phyloP scores from a whole-genome alignment of 2,888 invertebrate genomes.

The Meloe dianella region DNA sequence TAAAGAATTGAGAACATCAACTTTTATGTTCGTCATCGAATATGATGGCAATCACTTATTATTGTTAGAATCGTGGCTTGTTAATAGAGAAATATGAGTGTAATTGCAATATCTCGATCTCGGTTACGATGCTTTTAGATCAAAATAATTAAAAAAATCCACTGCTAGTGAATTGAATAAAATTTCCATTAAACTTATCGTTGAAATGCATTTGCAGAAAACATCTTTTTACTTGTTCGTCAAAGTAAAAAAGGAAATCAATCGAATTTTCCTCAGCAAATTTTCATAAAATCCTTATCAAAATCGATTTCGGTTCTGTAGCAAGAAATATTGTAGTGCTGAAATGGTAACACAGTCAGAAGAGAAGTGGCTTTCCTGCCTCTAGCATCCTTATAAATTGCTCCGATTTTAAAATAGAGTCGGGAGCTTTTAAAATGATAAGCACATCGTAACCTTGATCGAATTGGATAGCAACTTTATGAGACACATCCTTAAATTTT shows the following conservation, averaged over 20 bases:
- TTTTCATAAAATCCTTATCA: not conserved
- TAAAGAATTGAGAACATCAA: not conserved
- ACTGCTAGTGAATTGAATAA: not conserved
- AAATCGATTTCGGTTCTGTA: not conserved
- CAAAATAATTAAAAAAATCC: slow-evolving; percentile 1
- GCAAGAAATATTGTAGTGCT: not conserved
- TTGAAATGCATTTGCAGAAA: not conserved
- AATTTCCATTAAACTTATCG: not conserved
- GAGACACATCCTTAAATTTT: too few relatives aligned
- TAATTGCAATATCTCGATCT: not conserved
- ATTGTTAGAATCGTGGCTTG: not conserved
- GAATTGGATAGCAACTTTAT: too few relatives aligned
- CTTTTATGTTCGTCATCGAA: not conserved
- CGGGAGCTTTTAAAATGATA: not conserved
- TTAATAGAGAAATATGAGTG: not conserved
- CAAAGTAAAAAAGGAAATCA: not conserved
- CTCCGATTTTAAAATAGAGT: slow-evolving; percentile 12
- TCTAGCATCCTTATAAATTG: slow-evolving; percentile 15
- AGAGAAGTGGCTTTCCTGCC: not conserved
- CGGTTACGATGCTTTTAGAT: not conserved
- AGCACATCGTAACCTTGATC: too few relatives aligned
- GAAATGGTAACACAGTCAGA: not conserved
- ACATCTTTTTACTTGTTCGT: not conserved
- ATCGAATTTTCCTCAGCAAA: not conserved
- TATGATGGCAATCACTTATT: not conserved